Base-by-base conservation (phyloP, 2,888 invertebrate genomes). In the Quadroppia sp. region DNA sequence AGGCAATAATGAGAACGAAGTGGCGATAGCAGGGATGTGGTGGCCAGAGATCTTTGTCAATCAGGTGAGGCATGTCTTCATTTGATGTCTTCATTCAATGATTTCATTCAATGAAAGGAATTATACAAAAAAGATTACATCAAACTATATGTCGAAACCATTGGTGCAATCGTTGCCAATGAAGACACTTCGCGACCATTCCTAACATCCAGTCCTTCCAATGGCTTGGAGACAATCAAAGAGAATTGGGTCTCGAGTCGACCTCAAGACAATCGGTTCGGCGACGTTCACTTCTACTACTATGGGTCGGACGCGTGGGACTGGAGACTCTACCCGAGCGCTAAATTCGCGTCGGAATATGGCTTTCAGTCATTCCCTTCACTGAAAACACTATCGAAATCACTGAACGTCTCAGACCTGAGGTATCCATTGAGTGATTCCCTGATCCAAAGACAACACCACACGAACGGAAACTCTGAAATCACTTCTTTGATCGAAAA, bases 341-440 rank as follows among this genome's bases (percentile, higher is more conserved):
- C 94, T 0, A 86, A 98, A 79, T 97, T 98, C 82, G 88, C 90
- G 3, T 96, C 98, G 0, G 99, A 99, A 82, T 99, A 94, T 81
- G 99, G 99, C 0, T 90, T 91, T 78, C 97, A 98, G 82, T 91
- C 95, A 0, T 84, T 92, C 77, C 95, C 97, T 0, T 88, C 90
- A 1, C 81, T 89, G 23, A 84, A 85, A 50, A 88, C 92, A 0
- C 85, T 92, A 82, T 81, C 84, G 61, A 85, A 86, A 20, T 89
- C 88, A 1, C 77, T 81, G 17, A 77, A 76, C 2, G 75, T 79
- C 20, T 77, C 79, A 20, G 84, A 85, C 76, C 81, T 82, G 81
- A 78, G 78, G 36, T 81, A 81, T 78, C 79, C 79, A 17, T 73
- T 78, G 25, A 75, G 53, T 48, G 56, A 70, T 20, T 73, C 90